Evolutionary conservation across 2,113 vertebrate genomes (phyloP), one percentile per base, ranked within the genome.

Genomic region (Hipposideros armiger): DNA sequence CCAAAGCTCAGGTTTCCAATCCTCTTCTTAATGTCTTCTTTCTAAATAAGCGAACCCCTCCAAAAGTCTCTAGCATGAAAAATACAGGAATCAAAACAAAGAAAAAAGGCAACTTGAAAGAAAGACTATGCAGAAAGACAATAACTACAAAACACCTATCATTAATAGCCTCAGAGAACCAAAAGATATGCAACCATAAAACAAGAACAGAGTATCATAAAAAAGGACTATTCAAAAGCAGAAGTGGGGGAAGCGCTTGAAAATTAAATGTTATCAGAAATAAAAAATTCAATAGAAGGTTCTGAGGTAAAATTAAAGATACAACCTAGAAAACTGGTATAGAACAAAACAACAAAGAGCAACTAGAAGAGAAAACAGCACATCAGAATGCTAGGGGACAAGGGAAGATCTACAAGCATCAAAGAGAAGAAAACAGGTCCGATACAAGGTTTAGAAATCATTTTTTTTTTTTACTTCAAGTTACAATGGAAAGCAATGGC

Each of bases 211-310:
- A 2, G 30, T 17, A 72, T 24, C 64, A 78, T 83, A 60, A 30
- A 70, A 95, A 67, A 82, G 19, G 19, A 80, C 54, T 26, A 87
- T 45, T 82, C 45, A 70, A 66, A 84, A 70, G n/a, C 17, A 64
- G 24, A 7, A 7, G 7, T 2, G 42, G 24, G 9, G 11, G 30
- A 72, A 66, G 19, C 24, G 69, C 74, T 9, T 85, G 26, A 80
- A 52, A 90, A 90, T 85, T 80, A 66, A 58, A 54, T 40, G 24
- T 16, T 80, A 40, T n/a, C 69, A 84, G 45, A 90, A 84, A 84
- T 54, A 15, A 54, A 66, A 74, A 83, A 54, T 28, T 30, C 22
- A 90, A 32, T 4, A 30, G 20, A 78, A 56, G 26, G 9, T 45
- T 90, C 28, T 89, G 62, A 62, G 40, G 32, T 82, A 52, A 92